Evolutionary conservation across 2,797 vertebrate species (phyloP).

Genomic region (Enteromius unitaeniatus): DNA sequence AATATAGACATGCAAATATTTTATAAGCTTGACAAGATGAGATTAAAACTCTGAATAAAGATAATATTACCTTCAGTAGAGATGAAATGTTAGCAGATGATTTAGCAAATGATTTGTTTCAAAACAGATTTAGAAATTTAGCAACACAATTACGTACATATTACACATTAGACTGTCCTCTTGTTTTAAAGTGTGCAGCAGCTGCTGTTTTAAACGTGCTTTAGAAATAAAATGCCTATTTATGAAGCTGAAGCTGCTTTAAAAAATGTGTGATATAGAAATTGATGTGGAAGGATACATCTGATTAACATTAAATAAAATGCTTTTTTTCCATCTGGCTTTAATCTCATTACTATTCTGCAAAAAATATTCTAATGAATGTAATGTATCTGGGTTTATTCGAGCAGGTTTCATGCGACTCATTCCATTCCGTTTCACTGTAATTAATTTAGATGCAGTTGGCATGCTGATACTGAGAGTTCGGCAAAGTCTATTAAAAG

Average conservation of each 20-base stretch:
- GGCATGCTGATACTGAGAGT: not conserved
- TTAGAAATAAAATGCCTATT: not conserved
- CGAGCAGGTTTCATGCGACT: not conserved
- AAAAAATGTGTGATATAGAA: not conserved
- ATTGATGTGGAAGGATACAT: not conserved
- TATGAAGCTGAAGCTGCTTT: not conserved
- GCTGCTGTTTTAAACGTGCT: not conserved
- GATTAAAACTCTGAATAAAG: not conserved
- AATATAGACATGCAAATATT: too few species aligned
- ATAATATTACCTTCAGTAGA: not conserved
- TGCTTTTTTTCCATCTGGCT: not conserved
- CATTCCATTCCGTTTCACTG: not conserved
- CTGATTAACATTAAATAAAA: not conserved
- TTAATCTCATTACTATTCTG: not conserved
- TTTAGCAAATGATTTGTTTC: not conserved
- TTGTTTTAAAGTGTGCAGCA: not conserved
- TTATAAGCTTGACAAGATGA: not conserved
- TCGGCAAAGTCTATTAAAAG: not conserved
- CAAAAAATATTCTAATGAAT: not conserved
- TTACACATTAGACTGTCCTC: not conserved
- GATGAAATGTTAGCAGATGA: too few species aligned
- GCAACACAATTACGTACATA: not conserved
- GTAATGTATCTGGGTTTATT: not conserved
- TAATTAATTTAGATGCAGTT: not conserved
- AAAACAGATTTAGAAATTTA: not conserved